These are phyloP conservation scores for Apocheima hispidaria DNA, from an alignment of 2,888 invertebrate genomes.

Conservation along the genomic window DNA sequence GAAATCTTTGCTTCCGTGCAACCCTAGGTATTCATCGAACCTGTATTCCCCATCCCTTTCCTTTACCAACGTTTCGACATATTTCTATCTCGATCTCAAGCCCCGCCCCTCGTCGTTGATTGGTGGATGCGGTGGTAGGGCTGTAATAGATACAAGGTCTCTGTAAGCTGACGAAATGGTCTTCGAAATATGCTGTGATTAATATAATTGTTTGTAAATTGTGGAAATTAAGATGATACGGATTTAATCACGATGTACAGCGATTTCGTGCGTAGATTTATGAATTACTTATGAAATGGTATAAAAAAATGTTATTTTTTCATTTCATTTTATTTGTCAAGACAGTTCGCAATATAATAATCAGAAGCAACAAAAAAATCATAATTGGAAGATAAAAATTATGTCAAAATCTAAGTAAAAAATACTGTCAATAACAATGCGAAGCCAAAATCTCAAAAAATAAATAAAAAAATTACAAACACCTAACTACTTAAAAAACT, in stretches of 20 bases:
- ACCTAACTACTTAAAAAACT: too few relatives aligned
- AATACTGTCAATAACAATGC: too few relatives aligned
- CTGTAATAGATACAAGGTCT: slow-evolving; percentile 40
- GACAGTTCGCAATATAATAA: too few relatives aligned
- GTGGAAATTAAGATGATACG: slow-evolving; percentile 18
- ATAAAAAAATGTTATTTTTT: neutral
- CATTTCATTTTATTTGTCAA: too few relatives aligned
- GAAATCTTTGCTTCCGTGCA: slow-evolving; percentile 53
- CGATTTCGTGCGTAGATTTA: neutral
- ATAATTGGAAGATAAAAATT: too few relatives aligned
- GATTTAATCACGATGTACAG: slow-evolving; percentile 15
- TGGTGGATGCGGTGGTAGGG: slow-evolving; percentile 51
- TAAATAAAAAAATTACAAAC: too few relatives aligned
- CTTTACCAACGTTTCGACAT: slow-evolving; percentile 29
- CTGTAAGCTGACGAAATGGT: slow-evolving; percentile 34
- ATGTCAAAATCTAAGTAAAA: too few relatives aligned
- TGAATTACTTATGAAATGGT: neutral
- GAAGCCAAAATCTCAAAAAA: too few relatives aligned
- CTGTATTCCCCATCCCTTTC: slow-evolving; percentile 45
- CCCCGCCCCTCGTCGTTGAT: slow-evolving; percentile 60
- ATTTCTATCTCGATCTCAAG: slow-evolving; percentile 49
- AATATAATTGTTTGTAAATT: slow-evolving; percentile 38
- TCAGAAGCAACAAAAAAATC: too few relatives aligned
- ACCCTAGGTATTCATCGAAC: slow-evolving; percentile 47
- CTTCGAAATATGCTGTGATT: slow-evolving; percentile 34